Evolutionary conservation across 2,113 vertebrate genomes (phyloP), one percentile per base, ranked within the genome.

Genomic region (Stegastes partitus): DNA sequence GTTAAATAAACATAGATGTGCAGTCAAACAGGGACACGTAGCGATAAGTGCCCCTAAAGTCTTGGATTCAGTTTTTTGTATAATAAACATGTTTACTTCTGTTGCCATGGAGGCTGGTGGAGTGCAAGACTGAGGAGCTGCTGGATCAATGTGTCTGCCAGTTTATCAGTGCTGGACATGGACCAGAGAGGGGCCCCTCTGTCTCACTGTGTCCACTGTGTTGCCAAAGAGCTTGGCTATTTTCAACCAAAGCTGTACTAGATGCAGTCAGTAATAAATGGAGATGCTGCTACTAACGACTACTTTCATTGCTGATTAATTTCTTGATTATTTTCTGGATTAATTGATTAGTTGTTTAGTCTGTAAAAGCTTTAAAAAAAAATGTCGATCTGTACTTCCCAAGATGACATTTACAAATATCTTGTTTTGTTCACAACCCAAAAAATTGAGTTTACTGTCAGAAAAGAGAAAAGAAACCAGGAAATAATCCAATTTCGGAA

Each of bases 101-200:
- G 45, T 69, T 62, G 45, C 45, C 23, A 51, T 65, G 34, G 61
- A 77, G 58, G 26, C 11, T 5, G 67, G 69, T 66, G 47, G n/a
- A 66, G 67, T 62, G 55, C n/a, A 58, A 59, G 3, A 16, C 39
- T 42, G 31, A 79, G 47, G 31, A 79, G 47, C 58, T 76, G 54
- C 51, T 58, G 70, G 72, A 84, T 84, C 67, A 66, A 47, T 68
- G 65, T 66, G 74, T 77, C 78, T 82, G 68, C 61, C 44, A 83
- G 68, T 87, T 87, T 81, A 89, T 89, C 85, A 84, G 79, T 62
- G 74, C 37, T 87, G 88, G 73, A 83, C 28, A 25, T 56, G 68
- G 69, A 81, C 82, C 77, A 84, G 34, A 69, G 54, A 79, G 74
- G 44, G 68, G 61, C 68, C 63, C 63, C n/a, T 73, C 56, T 34